phyloP scores from a whole-genome alignment of 2,888 invertebrate genomes.

The Alloscopus bannaensis region DNA sequence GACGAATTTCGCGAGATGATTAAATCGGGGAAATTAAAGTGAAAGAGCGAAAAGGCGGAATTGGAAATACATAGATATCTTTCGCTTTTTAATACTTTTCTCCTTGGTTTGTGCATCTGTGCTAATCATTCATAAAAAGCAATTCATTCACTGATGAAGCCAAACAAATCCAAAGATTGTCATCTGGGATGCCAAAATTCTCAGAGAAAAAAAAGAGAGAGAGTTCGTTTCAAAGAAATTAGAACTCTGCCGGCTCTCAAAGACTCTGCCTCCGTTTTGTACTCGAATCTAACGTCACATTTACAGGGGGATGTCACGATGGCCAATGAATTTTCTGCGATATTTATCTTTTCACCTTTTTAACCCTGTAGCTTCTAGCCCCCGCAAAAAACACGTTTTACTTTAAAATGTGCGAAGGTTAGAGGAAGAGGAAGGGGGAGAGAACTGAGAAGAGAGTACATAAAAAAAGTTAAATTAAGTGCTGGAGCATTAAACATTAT shows the following conservation, averaged over 20 bases:
- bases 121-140: conserved; percentile 48
- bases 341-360: conserved; percentile 14
- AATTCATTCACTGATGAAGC: conserved; percentile 11
- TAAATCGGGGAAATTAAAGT: background rate
- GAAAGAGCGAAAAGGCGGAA: background rate
- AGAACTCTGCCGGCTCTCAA: background rate
- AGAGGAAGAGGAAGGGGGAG: too few relatives aligned
- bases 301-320: conserved; percentile 1
- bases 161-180: background rate
- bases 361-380: background rate
- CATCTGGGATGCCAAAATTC: background rate
- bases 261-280: background rate
- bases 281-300: conserved; percentile 26
- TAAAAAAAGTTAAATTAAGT: conserved; percentile 43
- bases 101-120: conserved; percentile 32
- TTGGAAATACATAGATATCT: background rate
- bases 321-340: conserved; percentile 24
- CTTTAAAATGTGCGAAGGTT: too few relatives aligned
- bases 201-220: background rate
- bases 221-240: background rate
- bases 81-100: too few relatives aligned
- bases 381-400: too few relatives aligned
- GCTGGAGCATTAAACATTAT: conserved; percentile 45
- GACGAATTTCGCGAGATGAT: background rate
- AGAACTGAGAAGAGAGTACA: too few relatives aligned